Percentiles rank a stretch among this genome's conserved stretches.
Conservation (phyloP, 2,888 invertebrate species). For the Epinotia brunnichana region DNA sequence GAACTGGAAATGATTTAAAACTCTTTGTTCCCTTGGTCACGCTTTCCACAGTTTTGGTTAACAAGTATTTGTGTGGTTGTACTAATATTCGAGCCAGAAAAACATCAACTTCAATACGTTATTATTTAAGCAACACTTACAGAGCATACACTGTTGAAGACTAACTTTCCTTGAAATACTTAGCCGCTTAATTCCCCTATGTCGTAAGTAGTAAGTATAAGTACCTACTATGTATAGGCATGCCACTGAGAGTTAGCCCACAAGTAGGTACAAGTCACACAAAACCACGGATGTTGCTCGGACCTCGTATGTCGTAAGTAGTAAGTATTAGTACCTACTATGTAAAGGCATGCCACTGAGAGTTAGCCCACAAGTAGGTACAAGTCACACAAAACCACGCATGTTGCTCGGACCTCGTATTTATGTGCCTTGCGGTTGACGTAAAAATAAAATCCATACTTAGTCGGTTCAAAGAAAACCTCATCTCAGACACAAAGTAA, state of each 20-base stretch:
- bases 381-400: background rate
- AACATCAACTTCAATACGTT: background rate
- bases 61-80: background rate
- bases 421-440: background rate
- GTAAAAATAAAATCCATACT: background rate
- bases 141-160: background rate
- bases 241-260: background rate
- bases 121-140: background rate
- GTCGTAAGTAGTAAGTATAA: background rate
- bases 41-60: background rate
- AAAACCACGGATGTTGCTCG: background rate
- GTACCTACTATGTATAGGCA: background rate
- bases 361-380: background rate
- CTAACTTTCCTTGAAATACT: background rate
- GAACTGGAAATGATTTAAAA: conserved; percentile 13
- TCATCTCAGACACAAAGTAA: background rate
- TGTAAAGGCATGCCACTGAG: background rate
- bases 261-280: background rate
- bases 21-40: background rate
- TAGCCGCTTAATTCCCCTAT: background rate
- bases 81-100: background rate
- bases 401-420: background rate
- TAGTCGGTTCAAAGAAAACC: background rate
- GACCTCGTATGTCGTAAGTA: conserved; percentile 1
- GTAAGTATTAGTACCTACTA: too few species aligned